phyloP scores from a whole-genome alignment of 2,888 invertebrate genomes.

The Cantharis rufa region DNA sequence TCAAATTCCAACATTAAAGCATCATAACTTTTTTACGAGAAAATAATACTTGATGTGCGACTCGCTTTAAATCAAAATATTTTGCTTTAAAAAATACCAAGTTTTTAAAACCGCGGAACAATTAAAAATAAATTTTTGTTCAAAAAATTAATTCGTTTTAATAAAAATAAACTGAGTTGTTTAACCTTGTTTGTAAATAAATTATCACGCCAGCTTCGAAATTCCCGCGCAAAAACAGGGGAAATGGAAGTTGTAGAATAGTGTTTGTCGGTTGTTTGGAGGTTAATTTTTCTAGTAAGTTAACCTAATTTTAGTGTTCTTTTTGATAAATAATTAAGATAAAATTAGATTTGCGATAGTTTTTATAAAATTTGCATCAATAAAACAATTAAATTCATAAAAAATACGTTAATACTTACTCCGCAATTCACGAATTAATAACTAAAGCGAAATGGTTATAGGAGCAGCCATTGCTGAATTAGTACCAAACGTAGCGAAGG shows the following conservation, averaged over 20 bases:
- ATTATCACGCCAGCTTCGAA: slow-evolving; percentile 41
- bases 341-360: neutral
- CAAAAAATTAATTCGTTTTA: neutral
- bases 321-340: neutral
- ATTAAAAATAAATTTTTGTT: neutral
- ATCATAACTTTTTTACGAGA: neutral
- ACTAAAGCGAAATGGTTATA: neutral
- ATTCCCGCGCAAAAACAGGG: slow-evolving; percentile 41
- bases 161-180: neutral
- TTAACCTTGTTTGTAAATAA: slow-evolving; percentile 38
- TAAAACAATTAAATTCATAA: neutral
- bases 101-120: neutral
- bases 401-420: neutral
- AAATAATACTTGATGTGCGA: neutral
- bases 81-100: neutral
- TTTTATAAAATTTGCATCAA: neutral
- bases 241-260: slow-evolving; percentile 11
- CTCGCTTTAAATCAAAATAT: neutral
- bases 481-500: slow-evolving; percentile 39
- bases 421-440: neutral
- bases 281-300: slow-evolving; percentile 49
- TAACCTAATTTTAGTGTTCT: slow-evolving; percentile 50
- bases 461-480: slow-evolving; percentile 39
- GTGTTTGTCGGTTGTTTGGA: slow-evolving; percentile 37
- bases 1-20: neutral